Evolutionary conservation across 2,113 vertebrate species (phyloP).

Genomic region (Propithecus coquereli): DNA sequence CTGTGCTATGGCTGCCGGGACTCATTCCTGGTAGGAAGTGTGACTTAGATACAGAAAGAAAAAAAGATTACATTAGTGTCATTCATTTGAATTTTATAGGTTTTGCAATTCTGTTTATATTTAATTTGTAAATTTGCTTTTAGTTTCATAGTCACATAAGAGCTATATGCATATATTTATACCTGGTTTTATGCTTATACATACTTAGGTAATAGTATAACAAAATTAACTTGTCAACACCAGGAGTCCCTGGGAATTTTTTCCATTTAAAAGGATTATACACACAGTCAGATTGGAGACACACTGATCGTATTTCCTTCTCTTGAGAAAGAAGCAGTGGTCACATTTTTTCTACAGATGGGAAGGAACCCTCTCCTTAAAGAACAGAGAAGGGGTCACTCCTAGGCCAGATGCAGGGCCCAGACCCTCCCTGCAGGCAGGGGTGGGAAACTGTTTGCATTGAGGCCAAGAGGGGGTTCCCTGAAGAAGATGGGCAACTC

Average conservation of each 20-base stretch:
- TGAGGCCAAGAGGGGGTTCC: background rate
- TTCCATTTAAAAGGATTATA: background rate
- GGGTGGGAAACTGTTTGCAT: background rate
- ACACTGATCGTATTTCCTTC: background rate
- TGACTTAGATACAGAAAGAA: background rate
- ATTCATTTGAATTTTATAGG: background rate
- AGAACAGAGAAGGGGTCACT: background rate
- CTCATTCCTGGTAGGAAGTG: background rate
- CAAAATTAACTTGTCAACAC: background rate
- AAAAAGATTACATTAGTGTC: background rate
- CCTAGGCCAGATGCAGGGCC: background rate
- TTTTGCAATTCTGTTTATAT: background rate
- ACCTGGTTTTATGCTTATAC: background rate
- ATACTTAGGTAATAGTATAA: background rate
- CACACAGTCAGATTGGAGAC: background rate
- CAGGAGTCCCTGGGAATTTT: background rate
- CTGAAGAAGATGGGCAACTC: background rate
- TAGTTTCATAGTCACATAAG: background rate
- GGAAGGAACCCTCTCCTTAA: background rate
- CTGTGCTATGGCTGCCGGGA: background rate
- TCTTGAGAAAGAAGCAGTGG: background rate
- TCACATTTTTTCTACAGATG: background rate
- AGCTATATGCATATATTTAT: background rate
- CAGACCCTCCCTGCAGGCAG: background rate
- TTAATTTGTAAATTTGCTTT: constrained; percentile 43